A percentile compares a stretch with the other conserved stretches of the same genome.
These are phyloP conservation scores for Balaeniceps rex DNA, from an alignment of 2,113 vertebrate species.

Conservation along the genomic window DNA sequence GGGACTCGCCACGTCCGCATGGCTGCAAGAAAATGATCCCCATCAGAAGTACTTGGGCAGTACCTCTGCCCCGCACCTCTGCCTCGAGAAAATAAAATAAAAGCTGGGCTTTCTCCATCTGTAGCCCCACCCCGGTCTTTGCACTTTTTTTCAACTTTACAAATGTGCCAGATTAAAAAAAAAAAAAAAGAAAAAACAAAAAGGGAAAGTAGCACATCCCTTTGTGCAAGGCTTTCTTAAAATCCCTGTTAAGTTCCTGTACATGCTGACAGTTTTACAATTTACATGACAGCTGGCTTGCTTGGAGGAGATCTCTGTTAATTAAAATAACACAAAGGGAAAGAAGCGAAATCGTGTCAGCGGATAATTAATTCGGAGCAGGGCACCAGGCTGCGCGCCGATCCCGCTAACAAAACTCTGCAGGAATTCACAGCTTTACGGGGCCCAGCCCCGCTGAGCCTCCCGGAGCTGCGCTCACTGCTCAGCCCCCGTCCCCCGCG, in stretches of 20 bases:
- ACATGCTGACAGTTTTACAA: conserved; percentile 75
- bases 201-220: conserved; percentile 34
- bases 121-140: not conserved
- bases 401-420: conserved; percentile 47
- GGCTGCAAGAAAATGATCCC: not conserved
- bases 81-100: not conserved
- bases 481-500: not conserved
- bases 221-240: conserved; percentile 39
- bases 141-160: not conserved
- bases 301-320: conserved; percentile 79
- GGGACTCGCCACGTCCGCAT: rapidly evolving
- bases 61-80: not conserved
- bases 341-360: conserved; percentile 64
- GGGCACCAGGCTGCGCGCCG: conserved; percentile 41
- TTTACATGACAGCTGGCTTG: conserved; percentile 77
- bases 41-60: not conserved
- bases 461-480: not conserved
- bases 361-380: conserved; percentile 74
- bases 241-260: conserved; percentile 67
- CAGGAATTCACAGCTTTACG: conserved; percentile 45
- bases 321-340: conserved; percentile 80
- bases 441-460: not conserved
- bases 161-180: not conserved
- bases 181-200: not conserved
- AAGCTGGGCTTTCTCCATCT: not conserved